These are phyloP conservation scores for Chirona hameri DNA, from an alignment of 2,888 invertebrate genomes.

Conservation along the genomic window DNA sequence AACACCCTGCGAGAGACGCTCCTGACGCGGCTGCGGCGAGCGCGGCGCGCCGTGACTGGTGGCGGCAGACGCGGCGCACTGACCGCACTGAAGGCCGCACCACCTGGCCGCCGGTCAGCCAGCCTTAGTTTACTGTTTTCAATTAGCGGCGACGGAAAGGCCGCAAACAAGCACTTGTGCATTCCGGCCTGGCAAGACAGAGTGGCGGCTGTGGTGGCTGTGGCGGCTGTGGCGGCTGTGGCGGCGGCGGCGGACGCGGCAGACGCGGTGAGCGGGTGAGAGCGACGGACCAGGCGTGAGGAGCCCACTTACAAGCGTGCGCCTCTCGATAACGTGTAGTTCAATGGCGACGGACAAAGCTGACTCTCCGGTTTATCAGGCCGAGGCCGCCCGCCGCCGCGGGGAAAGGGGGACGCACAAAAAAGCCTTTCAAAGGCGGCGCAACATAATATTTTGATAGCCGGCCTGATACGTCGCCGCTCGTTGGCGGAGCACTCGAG, in stretches of 20 bases:
- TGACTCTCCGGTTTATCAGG: not conserved
- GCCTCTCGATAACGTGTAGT: not conserved
- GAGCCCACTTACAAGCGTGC: not conserved
- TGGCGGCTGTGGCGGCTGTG: not conserved
- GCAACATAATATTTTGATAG: slow-evolving; percentile 25
- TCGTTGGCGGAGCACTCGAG: not conserved
- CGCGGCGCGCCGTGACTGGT: not conserved
- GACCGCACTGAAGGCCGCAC: not conserved
- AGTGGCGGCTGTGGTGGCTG: not conserved
- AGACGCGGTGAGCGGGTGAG: too few species aligned
- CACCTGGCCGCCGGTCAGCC: not conserved
- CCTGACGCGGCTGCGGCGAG: not conserved
- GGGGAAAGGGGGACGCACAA: not conserved
- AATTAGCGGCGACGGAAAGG: not conserved
- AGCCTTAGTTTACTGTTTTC: slow-evolving; percentile 7
- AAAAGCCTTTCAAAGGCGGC: slow-evolving; percentile 3
- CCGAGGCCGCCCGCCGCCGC: not conserved
- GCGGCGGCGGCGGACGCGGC: too few species aligned
- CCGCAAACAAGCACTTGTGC: not conserved
- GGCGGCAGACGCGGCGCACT: not conserved
- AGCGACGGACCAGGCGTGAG: not conserved
- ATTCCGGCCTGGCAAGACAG: not conserved
- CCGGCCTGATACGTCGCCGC: not conserved
- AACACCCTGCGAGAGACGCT: not conserved
- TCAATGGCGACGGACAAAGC: not conserved